Evolutionary conservation across 2,113 vertebrate species (phyloP).

Genomic region (Paradisaea rubra): DNA sequence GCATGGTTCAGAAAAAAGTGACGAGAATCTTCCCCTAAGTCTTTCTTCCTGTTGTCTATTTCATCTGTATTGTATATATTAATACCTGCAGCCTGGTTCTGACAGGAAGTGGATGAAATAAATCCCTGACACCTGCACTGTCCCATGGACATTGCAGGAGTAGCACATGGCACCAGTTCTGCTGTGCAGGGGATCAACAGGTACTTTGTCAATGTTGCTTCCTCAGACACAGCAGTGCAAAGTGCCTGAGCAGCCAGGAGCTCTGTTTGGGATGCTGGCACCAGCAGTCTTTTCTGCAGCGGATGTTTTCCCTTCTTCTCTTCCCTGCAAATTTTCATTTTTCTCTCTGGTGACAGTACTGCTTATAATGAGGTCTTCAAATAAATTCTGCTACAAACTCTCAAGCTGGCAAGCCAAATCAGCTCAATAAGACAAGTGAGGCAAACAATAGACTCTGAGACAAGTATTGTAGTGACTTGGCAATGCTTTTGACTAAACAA

Average conservation of each 20-base stretch:
- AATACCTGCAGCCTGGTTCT: neutral
- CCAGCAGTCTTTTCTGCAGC: neutral
- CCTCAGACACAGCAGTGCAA: neutral
- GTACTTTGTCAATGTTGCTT: neutral
- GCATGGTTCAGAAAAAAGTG: neutral
- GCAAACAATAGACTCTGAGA: neutral
- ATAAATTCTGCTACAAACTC: neutral
- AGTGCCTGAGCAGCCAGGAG: neutral
- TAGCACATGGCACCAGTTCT: fast-evolving
- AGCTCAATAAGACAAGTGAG: neutral
- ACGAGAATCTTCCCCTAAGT: neutral
- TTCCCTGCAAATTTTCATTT: neutral
- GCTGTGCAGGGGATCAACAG: neutral
- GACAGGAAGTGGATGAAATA: neutral
- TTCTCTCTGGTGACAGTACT: neutral
- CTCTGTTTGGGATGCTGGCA: neutral
- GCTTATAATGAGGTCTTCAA: neutral
- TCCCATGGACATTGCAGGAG: neutral
- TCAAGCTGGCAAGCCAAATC: neutral
- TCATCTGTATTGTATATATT: neutral
- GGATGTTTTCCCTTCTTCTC: neutral
- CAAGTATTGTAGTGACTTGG: neutral
- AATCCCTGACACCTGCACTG: fast-evolving
- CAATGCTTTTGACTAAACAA: neutral
- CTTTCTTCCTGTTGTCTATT: neutral